Evolutionary conservation across 2,113 vertebrate genomes (phyloP), one percentile per base, ranked within the genome.

Genomic region (Anser brachyrhynchus): DNA sequence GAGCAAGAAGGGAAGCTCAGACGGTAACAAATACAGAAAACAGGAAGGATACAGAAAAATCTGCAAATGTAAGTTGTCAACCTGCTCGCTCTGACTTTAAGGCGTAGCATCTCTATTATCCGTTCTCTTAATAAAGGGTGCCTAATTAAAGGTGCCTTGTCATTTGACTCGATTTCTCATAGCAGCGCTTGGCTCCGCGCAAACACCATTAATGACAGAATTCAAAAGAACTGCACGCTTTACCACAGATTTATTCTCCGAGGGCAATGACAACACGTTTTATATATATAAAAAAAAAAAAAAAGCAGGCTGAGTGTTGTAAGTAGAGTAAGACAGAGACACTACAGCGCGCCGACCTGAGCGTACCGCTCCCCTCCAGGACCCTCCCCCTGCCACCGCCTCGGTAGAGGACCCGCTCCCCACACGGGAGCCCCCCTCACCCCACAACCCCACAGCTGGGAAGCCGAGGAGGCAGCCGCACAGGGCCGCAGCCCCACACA

Each of bases 281-380:
- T 29, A 28, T 3, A 35, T 26, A 28, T 3, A 35, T 22, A 39
- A 10, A 39, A 39, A 39, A 39, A 17, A 17, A 15, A 19, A 11
- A 15, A 9, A 14, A 4, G 3, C 19, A 59, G 10, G 1, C 0
- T 7, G 4, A 11, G 7, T 4, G 15, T 3, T 22, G 28, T 51
- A 51, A 51, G 6, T 51, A 51, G 12, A 51, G 21, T 25, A 51
- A 25, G 22, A 25, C 11, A 51, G 10, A 51, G 35, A 62, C 9
- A 37, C 35, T 23, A 37, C 13, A 37, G 23, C 35, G 16, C 59
- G 23, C 21, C 22, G n/a, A 61, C 21, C n/a, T 9, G 58, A 35
- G 13, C 8, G n/a, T 61, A 22, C n/a, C 33, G 22, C 46, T 49
- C 46, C 46, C 46, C 20, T 21, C 46, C 46, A 49, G 46, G 46